Base-by-base conservation (phyloP, 2,797 vertebrate species). In the Sciurus carolinensis region DNA sequence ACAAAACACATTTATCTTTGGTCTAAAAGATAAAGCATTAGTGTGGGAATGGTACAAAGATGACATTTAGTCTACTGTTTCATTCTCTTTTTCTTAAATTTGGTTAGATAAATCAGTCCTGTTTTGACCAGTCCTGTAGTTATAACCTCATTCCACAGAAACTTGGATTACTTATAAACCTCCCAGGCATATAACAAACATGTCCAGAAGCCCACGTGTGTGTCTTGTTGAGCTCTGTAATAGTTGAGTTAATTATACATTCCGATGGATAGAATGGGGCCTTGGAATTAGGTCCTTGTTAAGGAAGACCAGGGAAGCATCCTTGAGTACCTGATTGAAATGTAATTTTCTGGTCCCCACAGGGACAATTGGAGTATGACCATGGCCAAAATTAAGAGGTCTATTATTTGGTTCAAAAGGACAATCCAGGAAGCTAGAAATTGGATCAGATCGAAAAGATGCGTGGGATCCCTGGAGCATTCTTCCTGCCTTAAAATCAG, bases 341-440 rank as follows among this genome's bases (percentile, higher is more conserved):
- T 91, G 52, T 36, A 47, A 92, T 96, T 73, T 85, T 52, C 93
- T 94, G n/a, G n/a, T 71, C 44, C 24, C 59, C 57, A 33, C 66
- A 47, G 26, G 5, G 39, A 66, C 30, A 72, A n/a, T 28, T 88
- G 57, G 26, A 75, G 13, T 83, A 67, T 89, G 91, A 80, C n/a
- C 67, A 7, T 30, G 12, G 22, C 67, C 69, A 81, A 89, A 92
- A 83, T 79, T 17, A 95, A 95, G n/a, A 71, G 6, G 39, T 28
- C 9, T 30, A 59, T 75, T 66, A 76, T 93, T 92, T 47, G 69
- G 5, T 66, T 95, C 79, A 90, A n/a, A 62, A 20, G 17, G 91
- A 79, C 39, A 62, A 83, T 92, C 66, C 64, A 86, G 94, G 67
- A 90, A 96, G 64, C 83, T 95, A 67, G 47, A 90, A 62, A 96